Evolutionary conservation across 2,797 vertebrate species (phyloP), one percentile per base, ranked within the genome.

Genomic region (Coccyzus lansbergi): DNA sequence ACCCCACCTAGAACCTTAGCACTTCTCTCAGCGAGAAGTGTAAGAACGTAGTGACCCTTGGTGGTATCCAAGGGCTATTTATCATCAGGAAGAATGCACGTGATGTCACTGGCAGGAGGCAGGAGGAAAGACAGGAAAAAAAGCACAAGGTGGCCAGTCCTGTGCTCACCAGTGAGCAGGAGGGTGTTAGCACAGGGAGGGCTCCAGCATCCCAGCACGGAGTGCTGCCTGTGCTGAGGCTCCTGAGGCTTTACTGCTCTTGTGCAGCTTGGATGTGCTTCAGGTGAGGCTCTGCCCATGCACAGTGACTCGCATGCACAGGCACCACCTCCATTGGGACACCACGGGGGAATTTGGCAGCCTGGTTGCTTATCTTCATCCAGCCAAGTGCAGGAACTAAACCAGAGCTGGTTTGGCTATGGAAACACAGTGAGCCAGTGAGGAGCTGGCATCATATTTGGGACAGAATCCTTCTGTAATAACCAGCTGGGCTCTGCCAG

Each of bases 231-330:
- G 28, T 6, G 1, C 71, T 55, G 0, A 0, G 64, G 52, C n/a
- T 75, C 53, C 69, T 83, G 67, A n/a, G 42, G 81, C 59, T 58
- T 42, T 0, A 0, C 70, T 53, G 70, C 46, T 75, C 63, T 58
- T 1, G 0, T 24, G 46, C 2, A 20, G 49, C 26, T 52, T 9
- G 20, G 74, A 38, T 4, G 3, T 3, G 34, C 14, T 3, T 11
- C 0, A 1, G 40, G 64, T 4, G 2, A 40, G 72, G 65, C 72
- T 52, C 21, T 72, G 60, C 60, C 79, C 58, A 68, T 38, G 7
- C 3, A 2, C 25, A 8, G 49, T 1, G 4, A 16, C 44, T 15
- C 1, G 3, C n/a, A 15, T 2, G 2, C 40, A 15, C 0, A 1
- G n/a, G n/a, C 60, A 44, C 28, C 5, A 7, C 12, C 53, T 91